Evolutionary conservation across 2,888 invertebrate genomes (phyloP), one percentile per base, ranked within the genome.

Genomic region (Empis livida): DNA sequence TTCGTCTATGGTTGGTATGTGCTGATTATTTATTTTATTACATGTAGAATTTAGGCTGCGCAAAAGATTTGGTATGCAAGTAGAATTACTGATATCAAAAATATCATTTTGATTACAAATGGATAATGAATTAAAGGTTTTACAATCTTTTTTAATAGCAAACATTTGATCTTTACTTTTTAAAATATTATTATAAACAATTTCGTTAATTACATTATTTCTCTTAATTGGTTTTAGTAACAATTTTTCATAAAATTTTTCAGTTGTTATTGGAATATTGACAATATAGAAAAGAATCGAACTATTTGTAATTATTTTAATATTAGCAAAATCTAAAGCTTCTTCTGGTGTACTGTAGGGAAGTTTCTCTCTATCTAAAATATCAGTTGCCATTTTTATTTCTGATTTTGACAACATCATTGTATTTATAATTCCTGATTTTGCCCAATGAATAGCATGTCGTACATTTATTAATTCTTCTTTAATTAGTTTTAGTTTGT

Each of bases 361-460:
- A 2, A 50, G 30, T 13, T 46, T 49, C 48, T n/a, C n/a, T 47
- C 37, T 43, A 11, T 48, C 42, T 35, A 51, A 27, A 17, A 42
- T 49, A 30, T 42, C 41, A 23, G 43, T 46, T n/a, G 38, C 37
- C 5, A 41, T 6, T 35, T 44, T 41, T 11, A 49, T 46, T 44
- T 53, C 49, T 43, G 40, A 27, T 37, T 47, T 49, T 17, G 48
- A 53, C 17, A 52, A 38, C 15, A 52, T 46, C 14, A 50, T 35
- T 30, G 51, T 49, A 27, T 51, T 53, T 27, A 52, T 45, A 13
- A 50, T 14, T 23, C 46, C 48, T 16, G 10, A 11, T 45, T 45
- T 50, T 8, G 52, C 48, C 49, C 49, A 51, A 40, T 52, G 48
- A 30, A 51, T 51, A 27, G 52, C 51, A 44, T 47, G 43, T 39